phyloP scores from a whole-genome alignment of 1,140 invertebrate genomes.

The Calliopsis andreniformis region DNA sequence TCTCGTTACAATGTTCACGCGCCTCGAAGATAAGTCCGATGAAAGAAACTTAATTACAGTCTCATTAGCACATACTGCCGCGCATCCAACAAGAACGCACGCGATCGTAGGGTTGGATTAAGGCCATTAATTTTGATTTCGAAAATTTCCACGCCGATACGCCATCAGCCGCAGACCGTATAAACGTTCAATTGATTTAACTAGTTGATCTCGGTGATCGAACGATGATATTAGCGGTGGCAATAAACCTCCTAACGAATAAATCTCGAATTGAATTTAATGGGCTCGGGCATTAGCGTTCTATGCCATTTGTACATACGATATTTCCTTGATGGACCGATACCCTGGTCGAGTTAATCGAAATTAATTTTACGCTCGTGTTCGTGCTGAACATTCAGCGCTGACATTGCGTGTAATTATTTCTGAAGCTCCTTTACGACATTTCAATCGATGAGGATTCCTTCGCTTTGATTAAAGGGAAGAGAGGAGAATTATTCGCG shows the following conservation, averaged over 20 bases:
- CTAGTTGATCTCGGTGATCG: neutral
- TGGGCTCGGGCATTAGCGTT: neutral
- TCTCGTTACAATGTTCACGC: constrained; percentile 10
- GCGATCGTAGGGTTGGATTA: constrained; percentile 6
- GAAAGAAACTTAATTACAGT: constrained; percentile 16
- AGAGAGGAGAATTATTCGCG: too few species aligned
- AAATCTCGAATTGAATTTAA: constrained; percentile 15
- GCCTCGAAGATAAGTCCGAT: neutral
- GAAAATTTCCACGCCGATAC: neutral
- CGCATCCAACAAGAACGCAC: neutral
- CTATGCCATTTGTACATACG: neutral
- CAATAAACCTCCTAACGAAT: constrained; percentile 6
- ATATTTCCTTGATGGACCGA: constrained; percentile 13
- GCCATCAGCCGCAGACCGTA: neutral
- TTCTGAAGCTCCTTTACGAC: neutral
- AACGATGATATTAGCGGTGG: constrained; percentile 3
- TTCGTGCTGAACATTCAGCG: neutral
- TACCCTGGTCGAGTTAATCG: constrained; percentile 1
- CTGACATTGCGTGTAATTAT: neutral
- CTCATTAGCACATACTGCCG: constrained; percentile 1
- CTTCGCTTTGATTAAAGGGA: neutral
- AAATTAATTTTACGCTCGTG: constrained; percentile 16
- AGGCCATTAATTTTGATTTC: neutral
- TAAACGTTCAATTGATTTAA: neutral
- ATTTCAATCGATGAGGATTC: neutral